A percentile compares a stretch with the other conserved stretches of the same genome.
Conservation (phyloP, 1,140 invertebrate genomes). For the Triops cancriformis region DNA sequence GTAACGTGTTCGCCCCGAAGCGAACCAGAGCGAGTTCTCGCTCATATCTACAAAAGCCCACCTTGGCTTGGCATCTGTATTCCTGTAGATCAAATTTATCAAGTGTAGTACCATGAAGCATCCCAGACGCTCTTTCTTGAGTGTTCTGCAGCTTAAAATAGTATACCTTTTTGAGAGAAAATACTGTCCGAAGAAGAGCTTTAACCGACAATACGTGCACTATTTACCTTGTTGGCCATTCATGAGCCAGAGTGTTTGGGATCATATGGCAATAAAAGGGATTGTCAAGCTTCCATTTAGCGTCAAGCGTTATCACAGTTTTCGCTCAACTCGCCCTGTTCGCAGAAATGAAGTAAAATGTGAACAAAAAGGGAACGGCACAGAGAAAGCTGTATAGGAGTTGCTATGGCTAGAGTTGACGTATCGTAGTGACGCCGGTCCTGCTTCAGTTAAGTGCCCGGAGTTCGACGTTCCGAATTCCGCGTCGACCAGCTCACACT, state of each 20-base stretch:
- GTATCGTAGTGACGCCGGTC: background rate
- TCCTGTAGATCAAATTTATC: background rate
- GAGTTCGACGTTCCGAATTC: background rate
- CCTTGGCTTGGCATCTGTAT: background rate
- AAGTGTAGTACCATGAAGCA: background rate
- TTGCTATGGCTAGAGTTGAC: constrained; percentile 4
- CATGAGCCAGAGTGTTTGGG: too few species aligned
- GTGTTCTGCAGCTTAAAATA: background rate
- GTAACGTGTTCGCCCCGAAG: too few species aligned
- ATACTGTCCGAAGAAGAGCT: too few species aligned
- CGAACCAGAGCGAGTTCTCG: too few species aligned
- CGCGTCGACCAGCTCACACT: background rate
- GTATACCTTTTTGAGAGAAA: background rate
- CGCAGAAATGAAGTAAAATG: too few species aligned
- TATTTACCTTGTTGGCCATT: too few species aligned
- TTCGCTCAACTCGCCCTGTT: background rate
- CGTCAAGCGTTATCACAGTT: background rate
- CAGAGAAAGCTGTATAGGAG: background rate
- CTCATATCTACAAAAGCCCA: too few species aligned
- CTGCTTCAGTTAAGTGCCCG: background rate
- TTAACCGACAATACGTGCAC: too few species aligned
- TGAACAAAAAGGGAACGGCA: background rate
- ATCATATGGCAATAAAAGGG: too few species aligned
- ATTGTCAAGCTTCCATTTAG: background rate
- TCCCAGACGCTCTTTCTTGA: background rate